Evolutionary conservation across 1,140 invertebrate species (phyloP), one percentile per base, ranked within the genome.

Genomic region (Dufourea novaeangliae): DNA sequence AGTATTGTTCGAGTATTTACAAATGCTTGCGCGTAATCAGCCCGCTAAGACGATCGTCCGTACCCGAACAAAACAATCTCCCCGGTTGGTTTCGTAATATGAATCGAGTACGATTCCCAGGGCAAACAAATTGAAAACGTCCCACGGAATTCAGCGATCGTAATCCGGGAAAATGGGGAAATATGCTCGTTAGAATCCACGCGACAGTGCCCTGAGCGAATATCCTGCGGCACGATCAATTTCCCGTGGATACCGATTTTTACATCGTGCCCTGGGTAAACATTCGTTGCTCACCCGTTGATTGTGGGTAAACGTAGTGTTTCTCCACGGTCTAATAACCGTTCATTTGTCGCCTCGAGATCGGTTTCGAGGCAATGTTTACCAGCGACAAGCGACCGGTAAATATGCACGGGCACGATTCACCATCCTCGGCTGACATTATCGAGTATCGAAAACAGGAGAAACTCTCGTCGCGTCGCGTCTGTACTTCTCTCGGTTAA

Each of bases 321-420:
- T 34, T 57, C 39, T 52, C 63, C 54, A 44, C 17, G 46, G 46
- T 56, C 61, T 72, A 34, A 74, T 25, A 56, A 34, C 37, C 54
- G 39, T 41, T 74, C 61, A 52, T 74, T 74, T 56, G 61, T 41
- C 52, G 66, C 32, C 39, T 39, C 34, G 32, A 41, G 66, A 82
- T 69, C 50, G 52, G 66, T 69, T 69, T 61, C 34, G 22, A 64
- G 62, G 41, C 56, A 39, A 39, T 77, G 82, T 64, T 83, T 70
- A 78, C 67, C 37, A 20, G 39, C 34, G 52, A 59, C 52, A 37
- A 66, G 44, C 50, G 61, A 56, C 11, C 44, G n/a, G 57, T 68
- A 78, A 78, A 73, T 78, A 83, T 83, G 82, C 82, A 70, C 56
- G 50, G 59, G 69, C 75, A 79, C 82, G 74, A n/a, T n/a, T n/a